Conservation (phyloP, 1,140 invertebrate genomes). For the Ctenoplectra terminalis region DNA sequence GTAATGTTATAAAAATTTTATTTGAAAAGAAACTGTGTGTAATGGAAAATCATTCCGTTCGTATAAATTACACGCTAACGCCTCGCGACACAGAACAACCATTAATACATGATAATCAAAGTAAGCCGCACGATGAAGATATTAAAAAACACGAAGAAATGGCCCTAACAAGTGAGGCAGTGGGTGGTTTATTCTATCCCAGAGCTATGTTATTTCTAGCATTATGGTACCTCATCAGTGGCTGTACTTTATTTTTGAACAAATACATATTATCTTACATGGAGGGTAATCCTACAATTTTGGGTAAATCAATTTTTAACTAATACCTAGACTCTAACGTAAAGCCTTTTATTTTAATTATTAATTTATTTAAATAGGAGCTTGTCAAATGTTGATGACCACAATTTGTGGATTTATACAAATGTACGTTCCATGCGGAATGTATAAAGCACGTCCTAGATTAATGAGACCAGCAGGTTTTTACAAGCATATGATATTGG, state of each 20-base stretch:
- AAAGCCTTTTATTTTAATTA: neutral
- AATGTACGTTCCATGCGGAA: conserved; percentile 90
- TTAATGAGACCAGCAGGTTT: conserved; percentile 88
- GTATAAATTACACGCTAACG: conserved; percentile 71
- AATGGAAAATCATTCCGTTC: conserved; percentile 76
- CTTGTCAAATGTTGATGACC: conserved; percentile 91
- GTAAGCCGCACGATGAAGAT: conserved; percentile 71
- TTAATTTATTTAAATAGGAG: conserved; percentile 79
- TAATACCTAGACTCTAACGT: neutral
- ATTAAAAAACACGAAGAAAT: conserved; percentile 73
- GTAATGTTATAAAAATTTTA: conserved; percentile 35
- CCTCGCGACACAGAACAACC: conserved; percentile 71
- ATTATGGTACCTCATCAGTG: conserved; percentile 91
- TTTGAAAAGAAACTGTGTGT: conserved; percentile 32
- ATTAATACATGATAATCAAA: conserved; percentile 65
- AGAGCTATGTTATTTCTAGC: conserved; percentile 88
- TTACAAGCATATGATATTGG: conserved; percentile 90
- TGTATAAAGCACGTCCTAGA: conserved; percentile 86
- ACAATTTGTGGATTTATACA: conserved; percentile 90
- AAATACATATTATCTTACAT: conserved; percentile 92
- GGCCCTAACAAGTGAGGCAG: conserved; percentile 71
- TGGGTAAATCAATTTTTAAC: conserved; percentile 84
- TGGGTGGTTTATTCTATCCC: conserved; percentile 85
- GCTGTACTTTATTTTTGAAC: conserved; percentile 91
- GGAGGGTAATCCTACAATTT: conserved; percentile 90